Conservation (phyloP, 2,797 vertebrate species). For the Lacerta viridis region DNA sequence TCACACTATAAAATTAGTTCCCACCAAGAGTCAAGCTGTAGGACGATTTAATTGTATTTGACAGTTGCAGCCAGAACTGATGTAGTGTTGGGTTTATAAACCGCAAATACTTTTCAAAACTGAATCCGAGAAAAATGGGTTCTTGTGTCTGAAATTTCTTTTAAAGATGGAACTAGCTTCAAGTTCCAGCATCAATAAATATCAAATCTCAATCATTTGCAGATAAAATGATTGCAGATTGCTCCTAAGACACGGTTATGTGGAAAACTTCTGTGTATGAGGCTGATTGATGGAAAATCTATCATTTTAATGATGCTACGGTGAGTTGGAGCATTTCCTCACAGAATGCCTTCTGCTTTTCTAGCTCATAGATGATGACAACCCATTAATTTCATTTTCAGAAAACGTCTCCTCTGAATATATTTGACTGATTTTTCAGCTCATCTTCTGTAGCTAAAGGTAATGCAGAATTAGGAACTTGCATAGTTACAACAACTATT, state of each 20-base stretch:
- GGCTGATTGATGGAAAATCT: not conserved
- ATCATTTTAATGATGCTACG: slow-evolving; percentile 17
- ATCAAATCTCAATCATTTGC: not conserved
- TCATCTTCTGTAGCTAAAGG: not conserved
- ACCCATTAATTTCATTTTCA: not conserved
- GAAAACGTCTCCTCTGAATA: not conserved
- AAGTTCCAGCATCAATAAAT: not conserved
- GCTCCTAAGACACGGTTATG: not conserved
- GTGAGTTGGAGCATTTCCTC: not conserved
- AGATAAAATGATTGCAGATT: not conserved
- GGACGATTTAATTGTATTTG: not conserved
- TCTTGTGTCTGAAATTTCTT: too few species aligned
- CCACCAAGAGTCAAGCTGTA: not conserved
- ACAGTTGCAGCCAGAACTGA: not conserved
- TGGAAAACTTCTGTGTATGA: not conserved
- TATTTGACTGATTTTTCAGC: not conserved
- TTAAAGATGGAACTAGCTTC: not conserved
- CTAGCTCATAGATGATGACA: slow-evolving; percentile 2
- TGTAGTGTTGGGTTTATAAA: not conserved
- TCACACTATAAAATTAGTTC: not conserved
- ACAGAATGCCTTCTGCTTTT: not conserved
- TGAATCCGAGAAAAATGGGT: too few species aligned
- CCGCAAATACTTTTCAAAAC: too few species aligned
- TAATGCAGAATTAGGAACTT: not conserved
- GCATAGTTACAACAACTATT: not conserved